These are phyloP conservation scores for Elysia crispata DNA, from an alignment of 2,888 invertebrate genomes.

Conservation along the genomic window DNA sequence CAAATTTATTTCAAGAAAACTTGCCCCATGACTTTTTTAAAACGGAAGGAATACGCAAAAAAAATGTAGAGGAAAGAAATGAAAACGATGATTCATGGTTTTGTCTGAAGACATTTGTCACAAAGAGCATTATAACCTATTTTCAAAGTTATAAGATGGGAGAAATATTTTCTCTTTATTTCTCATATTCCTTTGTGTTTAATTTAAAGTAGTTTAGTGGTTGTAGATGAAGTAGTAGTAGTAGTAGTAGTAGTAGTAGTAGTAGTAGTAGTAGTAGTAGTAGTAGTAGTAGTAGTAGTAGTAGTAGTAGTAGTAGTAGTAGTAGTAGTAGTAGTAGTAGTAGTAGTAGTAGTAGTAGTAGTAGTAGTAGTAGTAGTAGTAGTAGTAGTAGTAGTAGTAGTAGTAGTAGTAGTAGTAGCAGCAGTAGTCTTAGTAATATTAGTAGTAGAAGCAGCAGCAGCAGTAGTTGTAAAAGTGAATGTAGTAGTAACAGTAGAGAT, in stretches of 20 bases:
- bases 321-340: constrained; percentile 33
- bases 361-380: constrained; percentile 33
- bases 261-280: constrained; percentile 22
- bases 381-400: constrained; percentile 34
- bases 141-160: too few species aligned
- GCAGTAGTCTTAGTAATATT: too few species aligned
- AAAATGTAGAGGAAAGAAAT: too few species aligned
- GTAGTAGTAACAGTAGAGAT: constrained; percentile 15
- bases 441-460: too few species aligned
- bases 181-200: background rate
- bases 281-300: constrained; percentile 19
- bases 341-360: constrained; percentile 35
- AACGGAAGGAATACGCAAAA: too few species aligned
- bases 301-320: constrained; percentile 34
- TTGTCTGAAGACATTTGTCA: too few species aligned
- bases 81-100: too few species aligned
- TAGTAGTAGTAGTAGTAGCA: constrained; percentile 33
- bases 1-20: too few species aligned
- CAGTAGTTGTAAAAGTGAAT: too few species aligned
- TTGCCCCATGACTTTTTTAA: too few species aligned
- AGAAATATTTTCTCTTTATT: background rate
- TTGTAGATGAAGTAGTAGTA: constrained; percentile 1
- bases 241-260: constrained; percentile 16
- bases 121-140: too few species aligned
- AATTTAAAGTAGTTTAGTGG: constrained; percentile 4